Evolutionary conservation across 2,797 vertebrate genomes (phyloP).

Genomic region (Cyprinella venusta): DNA sequence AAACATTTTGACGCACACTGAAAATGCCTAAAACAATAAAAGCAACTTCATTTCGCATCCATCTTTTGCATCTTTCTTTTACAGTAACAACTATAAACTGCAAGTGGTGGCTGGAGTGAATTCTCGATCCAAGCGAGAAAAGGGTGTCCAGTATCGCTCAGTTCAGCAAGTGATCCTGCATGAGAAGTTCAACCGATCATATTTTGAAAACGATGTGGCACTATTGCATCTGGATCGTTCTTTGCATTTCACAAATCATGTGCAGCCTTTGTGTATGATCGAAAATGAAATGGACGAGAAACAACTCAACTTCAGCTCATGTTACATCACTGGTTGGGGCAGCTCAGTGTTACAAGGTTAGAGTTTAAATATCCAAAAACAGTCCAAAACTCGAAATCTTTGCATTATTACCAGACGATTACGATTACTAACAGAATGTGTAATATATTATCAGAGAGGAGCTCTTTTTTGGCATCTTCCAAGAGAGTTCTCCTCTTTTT

Average conservation of each 20-base stretch:
- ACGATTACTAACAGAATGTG: background rate
- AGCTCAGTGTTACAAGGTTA: constrained; percentile 60
- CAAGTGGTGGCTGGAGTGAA: constrained; percentile 61
- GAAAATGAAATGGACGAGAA: constrained; percentile 56
- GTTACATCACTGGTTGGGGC: constrained; percentile 72
- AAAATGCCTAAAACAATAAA: background rate
- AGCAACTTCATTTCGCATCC: background rate
- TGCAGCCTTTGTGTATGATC: constrained; percentile 66
- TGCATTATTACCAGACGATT: background rate
- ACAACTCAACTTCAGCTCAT: constrained; percentile 63
- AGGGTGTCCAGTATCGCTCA: constrained; percentile 58
- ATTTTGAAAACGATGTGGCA: constrained; percentile 60
- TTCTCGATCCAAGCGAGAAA: constrained; percentile 41
- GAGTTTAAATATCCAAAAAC: constrained; percentile 28
- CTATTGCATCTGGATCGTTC: constrained; percentile 64
- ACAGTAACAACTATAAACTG: constrained; percentile 46
- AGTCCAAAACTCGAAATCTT: background rate
- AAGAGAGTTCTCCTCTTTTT: background rate
- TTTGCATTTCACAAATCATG: constrained; percentile 55
- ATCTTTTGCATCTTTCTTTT: background rate
- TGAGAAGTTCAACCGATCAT: background rate
- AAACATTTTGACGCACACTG: background rate
- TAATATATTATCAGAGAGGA: background rate
- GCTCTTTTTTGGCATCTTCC: background rate
- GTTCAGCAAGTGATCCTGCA: constrained; percentile 58